These are phyloP conservation scores for Belgica antarctica DNA, from an alignment of 2,888 invertebrate genomes.

Conservation along the genomic window DNA sequence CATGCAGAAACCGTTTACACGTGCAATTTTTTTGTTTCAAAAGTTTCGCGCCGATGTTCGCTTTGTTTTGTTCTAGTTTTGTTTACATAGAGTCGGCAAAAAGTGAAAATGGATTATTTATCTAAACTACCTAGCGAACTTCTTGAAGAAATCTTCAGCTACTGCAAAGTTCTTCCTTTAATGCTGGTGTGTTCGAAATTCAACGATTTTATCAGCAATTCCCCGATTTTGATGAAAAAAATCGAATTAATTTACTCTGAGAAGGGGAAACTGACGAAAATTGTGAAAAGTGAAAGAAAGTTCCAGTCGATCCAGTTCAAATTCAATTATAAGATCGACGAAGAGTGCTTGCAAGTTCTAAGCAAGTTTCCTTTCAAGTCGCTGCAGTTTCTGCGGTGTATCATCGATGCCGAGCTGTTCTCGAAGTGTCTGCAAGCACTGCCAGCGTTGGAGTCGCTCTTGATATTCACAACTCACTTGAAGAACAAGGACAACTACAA, in stretches of 20 bases:
- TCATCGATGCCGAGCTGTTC: not conserved
- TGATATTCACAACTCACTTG: conserved; percentile 12
- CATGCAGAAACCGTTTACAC: not conserved
- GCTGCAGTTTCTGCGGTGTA: conserved; percentile 21
- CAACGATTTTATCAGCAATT: conserved; percentile 23
- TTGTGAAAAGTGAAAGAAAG: conserved; percentile 1
- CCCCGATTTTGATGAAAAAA: conserved; percentile 26
- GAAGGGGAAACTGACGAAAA: not conserved
- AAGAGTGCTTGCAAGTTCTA: not conserved
- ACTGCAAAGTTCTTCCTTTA: conserved; percentile 29
- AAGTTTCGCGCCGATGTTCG: not conserved
- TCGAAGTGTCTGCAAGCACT: not conserved
- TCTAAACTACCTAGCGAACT: conserved; percentile 16
- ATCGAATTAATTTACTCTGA: conserved; percentile 5
- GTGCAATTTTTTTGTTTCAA: not conserved
- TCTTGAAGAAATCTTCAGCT: conserved; percentile 12
- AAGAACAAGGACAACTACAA: not conserved
- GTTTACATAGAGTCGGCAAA: not conserved
- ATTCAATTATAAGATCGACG: conserved; percentile 18
- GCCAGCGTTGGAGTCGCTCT: not conserved
- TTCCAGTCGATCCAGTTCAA: not conserved
- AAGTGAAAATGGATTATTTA: not conserved
- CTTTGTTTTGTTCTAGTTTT: not conserved
- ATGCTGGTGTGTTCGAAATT: conserved; percentile 17
- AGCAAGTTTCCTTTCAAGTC: not conserved